A percentile compares a stretch with the other conserved stretches of the same genome.
phyloP scores from a whole-genome alignment of 1,140 invertebrate genomes.

The fruit fly (Drosophila melanogaster) region DNA sequence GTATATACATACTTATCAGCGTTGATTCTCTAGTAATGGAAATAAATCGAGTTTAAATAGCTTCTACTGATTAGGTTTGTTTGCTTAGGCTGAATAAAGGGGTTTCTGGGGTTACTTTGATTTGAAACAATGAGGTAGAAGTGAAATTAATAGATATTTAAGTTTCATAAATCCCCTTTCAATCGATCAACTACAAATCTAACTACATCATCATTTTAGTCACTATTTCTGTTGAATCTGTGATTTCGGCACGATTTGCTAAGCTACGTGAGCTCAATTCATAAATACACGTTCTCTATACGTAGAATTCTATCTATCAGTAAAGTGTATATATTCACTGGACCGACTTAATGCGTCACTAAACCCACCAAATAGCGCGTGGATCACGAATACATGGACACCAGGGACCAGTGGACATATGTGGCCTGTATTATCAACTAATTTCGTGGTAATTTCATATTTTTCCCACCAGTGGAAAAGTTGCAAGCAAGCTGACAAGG shows the following conservation, averaged over 20 bases:
- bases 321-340: background rate
- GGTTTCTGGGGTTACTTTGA: background rate
- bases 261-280: constrained; percentile 19
- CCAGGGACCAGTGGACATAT: background rate
- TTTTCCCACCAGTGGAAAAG: constrained; percentile 44
- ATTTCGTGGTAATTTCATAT: constrained; percentile 48
- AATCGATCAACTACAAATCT: background rate
- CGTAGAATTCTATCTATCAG: constrained; percentile 14
- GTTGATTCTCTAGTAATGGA: background rate
- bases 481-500: constrained; percentile 29
- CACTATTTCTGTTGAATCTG: constrained; percentile 13
- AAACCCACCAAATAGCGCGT: constrained; percentile 19
- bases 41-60: background rate
- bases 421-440: constrained; percentile 46
- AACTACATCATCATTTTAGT: constrained; percentile 7
- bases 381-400: constrained; percentile 17
- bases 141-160: background rate
- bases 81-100: background rate
- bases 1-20: constrained; percentile 6
- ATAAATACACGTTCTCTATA: constrained; percentile 5
- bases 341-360: constrained; percentile 26
- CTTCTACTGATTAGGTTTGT: background rate
- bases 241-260: constrained; percentile 9
- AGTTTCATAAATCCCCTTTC: background rate
- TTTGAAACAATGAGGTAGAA: background rate